Conservation (phyloP, 2,113 vertebrate species). For the Peromyscus polionotus region DNA sequence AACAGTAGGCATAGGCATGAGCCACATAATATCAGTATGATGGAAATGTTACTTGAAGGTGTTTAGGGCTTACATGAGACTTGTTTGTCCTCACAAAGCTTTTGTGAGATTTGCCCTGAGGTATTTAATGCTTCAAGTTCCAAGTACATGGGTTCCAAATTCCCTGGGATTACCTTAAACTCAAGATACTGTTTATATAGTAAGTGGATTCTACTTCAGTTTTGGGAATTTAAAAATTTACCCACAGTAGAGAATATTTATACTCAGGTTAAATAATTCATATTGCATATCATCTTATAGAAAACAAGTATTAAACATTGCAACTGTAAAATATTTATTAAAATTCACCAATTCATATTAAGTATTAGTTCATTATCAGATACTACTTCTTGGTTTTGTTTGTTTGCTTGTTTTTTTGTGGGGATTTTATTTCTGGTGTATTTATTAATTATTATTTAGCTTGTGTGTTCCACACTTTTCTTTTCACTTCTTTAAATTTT, state of each 20-base stretch:
- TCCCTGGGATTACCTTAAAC: background rate
- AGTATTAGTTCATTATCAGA: background rate
- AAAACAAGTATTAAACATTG: background rate
- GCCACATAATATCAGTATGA: accelerated
- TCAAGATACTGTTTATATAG: background rate
- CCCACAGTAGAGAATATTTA: background rate
- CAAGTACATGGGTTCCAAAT: background rate
- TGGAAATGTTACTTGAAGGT: background rate
- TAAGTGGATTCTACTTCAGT: background rate
- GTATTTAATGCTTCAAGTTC: conserved; percentile 29
- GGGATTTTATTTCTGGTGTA: background rate
- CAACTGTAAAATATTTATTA: background rate
- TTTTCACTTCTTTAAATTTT: no score
- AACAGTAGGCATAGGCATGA: accelerated
- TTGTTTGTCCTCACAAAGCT: background rate
- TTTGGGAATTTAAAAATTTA: background rate
- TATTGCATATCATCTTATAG: background rate
- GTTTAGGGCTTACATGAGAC: background rate
- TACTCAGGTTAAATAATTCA: conserved; percentile 2
- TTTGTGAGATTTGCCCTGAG: background rate
- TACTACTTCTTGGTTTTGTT: background rate
- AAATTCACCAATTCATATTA: background rate
- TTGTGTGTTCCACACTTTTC: background rate
- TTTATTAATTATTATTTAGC: background rate
- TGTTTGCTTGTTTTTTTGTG: background rate